Evolutionary conservation across 2,113 vertebrate species (phyloP).

Genomic region (Barnardius zonarius): DNA sequence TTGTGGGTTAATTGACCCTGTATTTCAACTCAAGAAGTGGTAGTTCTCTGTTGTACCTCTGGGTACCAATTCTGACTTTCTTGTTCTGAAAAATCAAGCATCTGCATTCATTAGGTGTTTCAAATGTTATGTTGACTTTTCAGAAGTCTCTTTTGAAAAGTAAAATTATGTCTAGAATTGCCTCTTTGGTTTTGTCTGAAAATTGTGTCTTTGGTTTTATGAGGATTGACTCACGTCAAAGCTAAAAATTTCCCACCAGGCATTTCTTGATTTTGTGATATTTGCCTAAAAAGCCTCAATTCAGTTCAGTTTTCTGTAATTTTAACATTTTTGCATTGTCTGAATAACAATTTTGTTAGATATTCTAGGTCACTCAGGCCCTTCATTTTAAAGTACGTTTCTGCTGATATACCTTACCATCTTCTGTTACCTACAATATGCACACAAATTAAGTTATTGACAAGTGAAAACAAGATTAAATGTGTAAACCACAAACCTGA

Average conservation of each 20-base stretch:
- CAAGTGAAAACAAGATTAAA: neutral
- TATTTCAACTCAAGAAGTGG: neutral
- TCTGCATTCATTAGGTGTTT: neutral
- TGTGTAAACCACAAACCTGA: neutral
- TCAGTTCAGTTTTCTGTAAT: neutral
- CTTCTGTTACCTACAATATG: neutral
- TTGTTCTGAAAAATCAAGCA: neutral
- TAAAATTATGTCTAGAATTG: neutral
- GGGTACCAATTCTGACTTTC: neutral
- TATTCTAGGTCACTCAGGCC: neutral
- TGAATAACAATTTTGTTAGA: neutral
- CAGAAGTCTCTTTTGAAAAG: neutral
- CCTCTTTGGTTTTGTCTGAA: neutral
- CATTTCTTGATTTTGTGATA: neutral
- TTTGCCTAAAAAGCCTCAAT: neutral
- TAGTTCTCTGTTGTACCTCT: accelerated
- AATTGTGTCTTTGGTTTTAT: neutral
- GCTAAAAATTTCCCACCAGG: neutral
- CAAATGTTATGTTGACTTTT: neutral
- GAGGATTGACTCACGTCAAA: neutral
- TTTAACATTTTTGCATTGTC: neutral
- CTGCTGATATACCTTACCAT: neutral
- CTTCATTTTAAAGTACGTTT: neutral
- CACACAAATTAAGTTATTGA: neutral
- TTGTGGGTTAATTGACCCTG: neutral